Evolutionary conservation across 2,797 vertebrate species (phyloP), one percentile per base, ranked within the genome.

Genomic region (Lophius americanus): DNA sequence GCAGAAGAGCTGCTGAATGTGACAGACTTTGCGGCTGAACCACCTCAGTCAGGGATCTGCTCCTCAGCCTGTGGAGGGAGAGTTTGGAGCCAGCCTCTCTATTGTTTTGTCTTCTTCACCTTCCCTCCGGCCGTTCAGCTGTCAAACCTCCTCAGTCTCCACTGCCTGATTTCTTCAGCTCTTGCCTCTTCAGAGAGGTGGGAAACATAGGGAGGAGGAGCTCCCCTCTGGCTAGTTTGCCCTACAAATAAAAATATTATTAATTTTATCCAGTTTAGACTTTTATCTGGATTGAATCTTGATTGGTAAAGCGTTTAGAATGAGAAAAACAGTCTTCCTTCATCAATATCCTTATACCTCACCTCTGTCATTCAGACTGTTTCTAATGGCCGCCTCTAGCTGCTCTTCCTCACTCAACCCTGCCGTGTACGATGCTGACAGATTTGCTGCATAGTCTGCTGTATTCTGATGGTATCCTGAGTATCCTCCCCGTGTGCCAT

Each of bases 391-490:
- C 10, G 85, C 90, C 57, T 96, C 89, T 37, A 96, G 79, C 87
- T 98, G 96, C 53, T 98, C 95, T 6, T 95, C 94, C 78, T 98
- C 98, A 2, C 91, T 95, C 75, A 98, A 84, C 1, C 96, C 96
- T 1, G 89, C 94, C 0, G 95, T 33, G 85, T 93, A 79, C 36
- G 68, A 6, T 3, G 79, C 37, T 1, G 77, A 2, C 1, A 5
- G 44, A 35, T 23, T 11, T 47, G 54, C 3, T 92, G 88, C 11
- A 91, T 93, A 7, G 58, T 66, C 4, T 47, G 84, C 37, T 7
- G 80, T 11, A 49, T 68, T 0, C 3, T 46, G 71, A 44, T 32
- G 9, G 52, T 60, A 62, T 65, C 62, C 59, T 1, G 70, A 43
- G 56, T 60, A 8, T 43, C 64, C 46, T 58, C 49, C 67, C 49